phyloP scores from a whole-genome alignment of 53 echinoderm and acorn worm genomes.

The Patiria pectinifera region DNA sequence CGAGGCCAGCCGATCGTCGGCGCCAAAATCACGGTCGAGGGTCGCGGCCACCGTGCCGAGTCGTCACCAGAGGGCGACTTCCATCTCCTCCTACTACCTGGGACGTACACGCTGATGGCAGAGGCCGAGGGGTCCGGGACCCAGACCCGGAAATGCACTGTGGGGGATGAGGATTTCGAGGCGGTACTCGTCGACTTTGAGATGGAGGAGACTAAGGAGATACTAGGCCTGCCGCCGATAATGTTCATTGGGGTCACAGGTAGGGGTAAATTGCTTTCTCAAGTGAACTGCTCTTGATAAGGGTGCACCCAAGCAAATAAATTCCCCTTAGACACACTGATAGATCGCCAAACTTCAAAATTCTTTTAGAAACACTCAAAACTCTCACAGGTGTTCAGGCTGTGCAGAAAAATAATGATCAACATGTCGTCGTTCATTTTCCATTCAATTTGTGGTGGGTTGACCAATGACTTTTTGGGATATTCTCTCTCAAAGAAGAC shows the following conservation, averaged over 20 bases:
- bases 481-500: too few relatives aligned
- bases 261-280: slow-evolving; percentile 16
- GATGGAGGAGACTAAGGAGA: slow-evolving; percentile 55
- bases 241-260: slow-evolving; percentile 81
- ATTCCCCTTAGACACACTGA: too few relatives aligned
- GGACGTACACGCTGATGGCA: slow-evolving; percentile 76
- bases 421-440: too few relatives aligned
- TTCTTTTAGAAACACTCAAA: too few relatives aligned
- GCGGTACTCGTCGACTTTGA: slow-evolving; percentile 47
- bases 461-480: too few relatives aligned
- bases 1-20: slow-evolving; percentile 70
- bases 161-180: slow-evolving; percentile 36
- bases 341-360: too few relatives aligned
- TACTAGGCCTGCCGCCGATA: slow-evolving; percentile 73
- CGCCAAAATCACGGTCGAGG: slow-evolving; percentile 71
- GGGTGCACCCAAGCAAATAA: too few relatives aligned
- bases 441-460: too few relatives aligned
- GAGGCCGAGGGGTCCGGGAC: slow-evolving; percentile 72
- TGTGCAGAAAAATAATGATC: too few relatives aligned
- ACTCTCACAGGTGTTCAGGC: too few relatives aligned
- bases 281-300: too few relatives aligned
- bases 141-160: slow-evolving; percentile 45
- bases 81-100: slow-evolving; percentile 78
- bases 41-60: slow-evolving; percentile 51
- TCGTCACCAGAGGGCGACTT: slow-evolving; percentile 80